A percentile compares a stretch with the other conserved stretches of the same genome.
Conservation (phyloP, 2,888 invertebrate genomes). For the Dynastes grantii region DNA sequence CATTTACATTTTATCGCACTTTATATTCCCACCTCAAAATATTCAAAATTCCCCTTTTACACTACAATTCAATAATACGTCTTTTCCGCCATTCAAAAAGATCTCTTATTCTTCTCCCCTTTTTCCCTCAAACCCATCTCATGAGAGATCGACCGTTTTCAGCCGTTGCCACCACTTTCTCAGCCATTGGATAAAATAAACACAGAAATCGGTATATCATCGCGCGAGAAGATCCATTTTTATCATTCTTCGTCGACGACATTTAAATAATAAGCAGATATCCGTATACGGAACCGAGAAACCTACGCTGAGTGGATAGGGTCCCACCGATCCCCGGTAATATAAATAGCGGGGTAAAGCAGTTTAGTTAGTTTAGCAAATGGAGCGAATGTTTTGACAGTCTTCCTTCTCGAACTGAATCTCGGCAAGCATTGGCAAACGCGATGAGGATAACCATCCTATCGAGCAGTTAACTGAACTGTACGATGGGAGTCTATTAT, state of each 20-base stretch:
- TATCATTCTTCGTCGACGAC: slow-evolving; percentile 50
- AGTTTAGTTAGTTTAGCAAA: slow-evolving; percentile 73
- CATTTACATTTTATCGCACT: too few relatives aligned
- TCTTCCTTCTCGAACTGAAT: slow-evolving; percentile 57
- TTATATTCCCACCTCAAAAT: neutral
- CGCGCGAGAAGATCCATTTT: slow-evolving; percentile 33
- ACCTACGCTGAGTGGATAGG: too few relatives aligned
- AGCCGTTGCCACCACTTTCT: neutral
- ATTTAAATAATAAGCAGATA: slow-evolving; percentile 60
- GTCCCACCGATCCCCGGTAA: slow-evolving; percentile 63
- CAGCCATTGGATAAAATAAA: slow-evolving; percentile 16
- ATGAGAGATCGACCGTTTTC: neutral
- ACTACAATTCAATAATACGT: too few relatives aligned
- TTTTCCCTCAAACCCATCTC: neutral
- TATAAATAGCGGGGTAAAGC: slow-evolving; percentile 71
- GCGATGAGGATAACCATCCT: neutral
- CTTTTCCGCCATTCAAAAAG: neutral
- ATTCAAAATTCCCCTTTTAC: too few relatives aligned
- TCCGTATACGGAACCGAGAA: slow-evolving; percentile 40
- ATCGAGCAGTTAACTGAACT: neutral
- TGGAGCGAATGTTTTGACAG: slow-evolving; percentile 72
- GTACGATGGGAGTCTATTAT: neutral
- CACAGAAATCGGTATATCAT: slow-evolving; percentile 44
- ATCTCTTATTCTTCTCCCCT: neutral
- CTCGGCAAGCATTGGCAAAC: neutral